Evolutionary conservation across 2,113 vertebrate genomes (phyloP).

Genomic region (Terrapene triunguis): DNA sequence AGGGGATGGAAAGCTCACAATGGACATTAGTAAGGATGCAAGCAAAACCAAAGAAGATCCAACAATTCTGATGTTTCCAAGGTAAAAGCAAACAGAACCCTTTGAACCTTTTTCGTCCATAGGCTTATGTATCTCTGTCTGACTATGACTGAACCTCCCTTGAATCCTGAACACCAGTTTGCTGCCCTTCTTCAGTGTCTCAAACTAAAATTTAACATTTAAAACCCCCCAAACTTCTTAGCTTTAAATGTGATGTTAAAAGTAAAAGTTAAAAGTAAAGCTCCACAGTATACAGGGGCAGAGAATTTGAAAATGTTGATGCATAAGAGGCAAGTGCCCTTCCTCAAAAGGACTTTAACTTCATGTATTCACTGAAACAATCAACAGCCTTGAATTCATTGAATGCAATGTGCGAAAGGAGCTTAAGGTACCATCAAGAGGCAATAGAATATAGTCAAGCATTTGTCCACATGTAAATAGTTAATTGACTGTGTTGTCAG

Average conservation of each 20-base stretch:
- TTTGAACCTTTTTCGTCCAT: not conserved
- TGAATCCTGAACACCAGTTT: not conserved
- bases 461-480: conserved; percentile 47
- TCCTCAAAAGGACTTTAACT: conserved; percentile 33
- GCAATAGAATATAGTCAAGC: conserved; percentile 49
- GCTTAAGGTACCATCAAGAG: not conserved
- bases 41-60: not conserved
- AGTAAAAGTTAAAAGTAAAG: conserved; percentile 42
- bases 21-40: not conserved
- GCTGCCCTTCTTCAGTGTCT: not conserved
- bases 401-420: not conserved
- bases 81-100: not conserved
- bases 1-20: not conserved
- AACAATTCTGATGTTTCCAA: not conserved
- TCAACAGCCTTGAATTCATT: conserved; percentile 63
- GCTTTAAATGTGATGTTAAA: not conserved
- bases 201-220: not conserved
- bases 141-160: not conserved
- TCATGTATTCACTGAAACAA: not conserved
- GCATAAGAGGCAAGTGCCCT: conserved; percentile 24
- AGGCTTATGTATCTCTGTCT: not conserved
- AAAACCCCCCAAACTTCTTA: not conserved
- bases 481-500: conserved; percentile 53
- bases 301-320: conserved; percentile 42
- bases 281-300: conserved; percentile 26